A percentile compares a stretch with the other conserved stretches of the same genome.
phyloP scores from a whole-genome alignment of 2,888 invertebrate species.

The Hermaeophaga mercurialis region DNA sequence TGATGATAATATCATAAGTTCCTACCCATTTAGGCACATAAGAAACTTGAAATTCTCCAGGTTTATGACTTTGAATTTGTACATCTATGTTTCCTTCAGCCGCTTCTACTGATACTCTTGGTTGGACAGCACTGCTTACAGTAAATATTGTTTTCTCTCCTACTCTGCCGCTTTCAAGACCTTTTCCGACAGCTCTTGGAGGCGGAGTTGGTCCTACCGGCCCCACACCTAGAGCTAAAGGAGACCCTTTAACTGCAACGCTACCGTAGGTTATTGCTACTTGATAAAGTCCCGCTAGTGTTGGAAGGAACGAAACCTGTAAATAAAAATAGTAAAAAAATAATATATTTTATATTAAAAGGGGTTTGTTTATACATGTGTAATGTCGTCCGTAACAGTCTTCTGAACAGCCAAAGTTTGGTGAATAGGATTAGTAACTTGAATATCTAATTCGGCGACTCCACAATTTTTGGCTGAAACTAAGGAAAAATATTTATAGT shows the following conservation, averaged over 20 bases:
- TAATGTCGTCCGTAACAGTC: constrained; percentile 69
- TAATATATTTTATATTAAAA: too few relatives aligned
- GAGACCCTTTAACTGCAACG: constrained; percentile 62
- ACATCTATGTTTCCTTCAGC: constrained; percentile 65
- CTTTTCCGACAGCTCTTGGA: constrained; percentile 69
- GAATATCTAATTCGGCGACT: constrained; percentile 83
- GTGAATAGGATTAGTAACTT: constrained; percentile 85
- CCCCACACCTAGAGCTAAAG: constrained; percentile 65
- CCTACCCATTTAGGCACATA: constrained; percentile 93
- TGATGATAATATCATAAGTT: constrained; percentile 85
- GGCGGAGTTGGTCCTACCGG: constrained; percentile 64
- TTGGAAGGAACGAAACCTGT: constrained; percentile 83
- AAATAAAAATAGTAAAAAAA: constrained; percentile 49
- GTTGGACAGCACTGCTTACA: constrained; percentile 66
- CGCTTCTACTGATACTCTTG: constrained; percentile 66
- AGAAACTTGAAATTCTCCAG: constrained; percentile 85
- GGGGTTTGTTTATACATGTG: too few relatives aligned
- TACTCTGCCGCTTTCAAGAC: constrained; percentile 70
- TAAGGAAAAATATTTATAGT: too few relatives aligned
- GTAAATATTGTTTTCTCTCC: constrained; percentile 75
- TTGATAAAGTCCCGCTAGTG: constrained; percentile 77
- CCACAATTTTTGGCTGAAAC: constrained; percentile 84
- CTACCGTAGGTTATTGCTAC: constrained; percentile 73
- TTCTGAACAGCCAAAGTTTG: constrained; percentile 82
- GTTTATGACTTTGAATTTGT: constrained; percentile 59